phyloP scores from a whole-genome alignment of 2,888 invertebrate genomes.

The Trachelus tabidus region DNA sequence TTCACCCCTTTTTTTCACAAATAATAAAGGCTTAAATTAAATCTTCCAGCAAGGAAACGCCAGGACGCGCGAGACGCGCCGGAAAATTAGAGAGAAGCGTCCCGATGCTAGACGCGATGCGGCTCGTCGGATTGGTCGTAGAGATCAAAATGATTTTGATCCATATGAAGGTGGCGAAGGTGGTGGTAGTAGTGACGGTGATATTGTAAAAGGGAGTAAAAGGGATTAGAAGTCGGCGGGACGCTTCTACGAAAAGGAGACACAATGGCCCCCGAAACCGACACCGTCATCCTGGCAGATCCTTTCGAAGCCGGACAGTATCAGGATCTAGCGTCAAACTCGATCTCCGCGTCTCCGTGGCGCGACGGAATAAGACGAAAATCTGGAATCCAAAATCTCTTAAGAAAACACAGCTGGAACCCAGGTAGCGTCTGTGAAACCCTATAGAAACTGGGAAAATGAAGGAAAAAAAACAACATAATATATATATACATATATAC shows the following conservation, averaged over 20 bases:
- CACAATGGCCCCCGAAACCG: conserved; percentile 41
- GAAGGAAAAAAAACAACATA: not conserved
- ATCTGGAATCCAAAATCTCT: conserved; percentile 54
- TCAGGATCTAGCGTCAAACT: conserved; percentile 63
- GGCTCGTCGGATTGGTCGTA: not conserved
- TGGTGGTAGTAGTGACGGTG: not conserved
- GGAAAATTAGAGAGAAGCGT: not conserved
- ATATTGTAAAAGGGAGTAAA: not conserved
- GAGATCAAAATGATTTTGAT: not conserved
- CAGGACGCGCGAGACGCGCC: conserved; percentile 14
- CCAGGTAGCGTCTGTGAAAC: conserved; percentile 34
- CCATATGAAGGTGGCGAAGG: not conserved
- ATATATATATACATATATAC: not conserved
- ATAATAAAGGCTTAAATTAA: conserved; percentile 18
- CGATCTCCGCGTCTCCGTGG: conserved; percentile 37
- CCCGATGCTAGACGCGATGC: not conserved
- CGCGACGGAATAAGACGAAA: conserved; percentile 22
- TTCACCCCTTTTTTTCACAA: conserved; percentile 16
- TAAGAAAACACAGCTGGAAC: conserved; percentile 60
- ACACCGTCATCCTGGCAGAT: conserved; percentile 47
- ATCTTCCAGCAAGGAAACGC: conserved; percentile 31
- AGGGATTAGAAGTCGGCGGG: conserved; percentile 5
- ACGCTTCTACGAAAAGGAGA: not conserved
- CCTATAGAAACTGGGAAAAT: not conserved
- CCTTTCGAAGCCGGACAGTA: conserved; percentile 53